These are phyloP conservation scores for Bubo bubo DNA, from an alignment of 2,113 vertebrate genomes.

Conservation along the genomic window DNA sequence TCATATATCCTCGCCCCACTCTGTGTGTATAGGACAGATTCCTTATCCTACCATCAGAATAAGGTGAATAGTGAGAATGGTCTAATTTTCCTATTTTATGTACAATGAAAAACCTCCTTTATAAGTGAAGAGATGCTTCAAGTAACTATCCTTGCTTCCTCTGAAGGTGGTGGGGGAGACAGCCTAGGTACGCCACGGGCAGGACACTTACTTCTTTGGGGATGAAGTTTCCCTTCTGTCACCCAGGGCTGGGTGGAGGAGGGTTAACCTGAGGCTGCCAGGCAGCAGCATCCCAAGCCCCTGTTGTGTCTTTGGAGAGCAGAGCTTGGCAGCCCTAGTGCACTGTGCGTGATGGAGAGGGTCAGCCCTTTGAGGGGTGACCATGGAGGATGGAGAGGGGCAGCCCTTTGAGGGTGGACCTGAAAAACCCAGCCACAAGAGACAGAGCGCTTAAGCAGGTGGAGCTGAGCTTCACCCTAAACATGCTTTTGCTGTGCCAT, in stretches of 20 bases:
- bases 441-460: neutral
- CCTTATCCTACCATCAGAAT: neutral
- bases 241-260: neutral
- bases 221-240: neutral
- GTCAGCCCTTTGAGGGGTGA: no score
- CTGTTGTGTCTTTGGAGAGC: fast-evolving
- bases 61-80: neutral
- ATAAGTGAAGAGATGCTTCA: neutral
- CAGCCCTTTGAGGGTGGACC: neutral
- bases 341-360: no score
- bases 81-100: neutral
- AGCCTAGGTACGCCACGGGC: no score
- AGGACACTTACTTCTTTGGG: neutral
- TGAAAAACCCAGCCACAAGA: neutral
- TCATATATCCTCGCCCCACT: fast-evolving
- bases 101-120: neutral
- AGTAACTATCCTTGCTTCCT: neutral
- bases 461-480: neutral
- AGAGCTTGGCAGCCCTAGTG: neutral
- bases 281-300: neutral
- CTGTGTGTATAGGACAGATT: neutral
- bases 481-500: fast-evolving
- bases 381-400: no score
- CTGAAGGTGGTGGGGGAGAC: neutral
- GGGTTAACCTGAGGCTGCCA: neutral